phyloP scores from a whole-genome alignment of 2,888 invertebrate species.

The Drosophila mettleri region DNA sequence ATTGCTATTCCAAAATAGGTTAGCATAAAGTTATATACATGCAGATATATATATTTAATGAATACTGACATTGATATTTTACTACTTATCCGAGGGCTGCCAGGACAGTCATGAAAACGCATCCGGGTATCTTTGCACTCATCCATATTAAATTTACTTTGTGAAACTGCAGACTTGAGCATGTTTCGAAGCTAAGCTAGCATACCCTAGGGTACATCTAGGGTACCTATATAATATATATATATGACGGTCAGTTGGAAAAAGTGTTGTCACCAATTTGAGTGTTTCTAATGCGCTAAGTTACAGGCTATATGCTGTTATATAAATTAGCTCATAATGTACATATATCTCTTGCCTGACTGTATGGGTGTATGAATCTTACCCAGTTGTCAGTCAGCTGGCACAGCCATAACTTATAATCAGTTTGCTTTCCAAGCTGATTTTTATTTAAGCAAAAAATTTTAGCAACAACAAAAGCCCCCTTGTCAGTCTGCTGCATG shows the following conservation, averaged over 20 bases:
- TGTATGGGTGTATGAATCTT: constrained; percentile 63
- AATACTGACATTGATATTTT: no score
- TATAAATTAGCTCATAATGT: constrained; percentile 14
- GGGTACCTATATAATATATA: background rate
- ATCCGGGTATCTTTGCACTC: background rate
- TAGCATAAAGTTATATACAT: background rate
- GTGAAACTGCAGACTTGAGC: background rate
- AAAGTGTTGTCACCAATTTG: constrained; percentile 35
- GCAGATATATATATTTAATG: background rate
- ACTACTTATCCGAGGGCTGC: background rate
- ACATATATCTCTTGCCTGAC: constrained; percentile 12
- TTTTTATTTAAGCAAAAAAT: constrained; percentile 42
- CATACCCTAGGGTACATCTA: background rate
- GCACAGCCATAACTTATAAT: constrained; percentile 78
- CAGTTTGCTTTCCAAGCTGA: constrained; percentile 70
- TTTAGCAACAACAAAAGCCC: constrained; percentile 36
- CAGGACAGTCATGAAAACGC: no score
- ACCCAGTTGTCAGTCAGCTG: constrained; percentile 73
- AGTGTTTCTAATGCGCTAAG: constrained; percentile 27
- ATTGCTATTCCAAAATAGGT: background rate
- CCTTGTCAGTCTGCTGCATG: constrained; percentile 61
- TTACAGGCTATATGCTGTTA: constrained; percentile 39
- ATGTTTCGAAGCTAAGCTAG: background rate
- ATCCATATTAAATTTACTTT: background rate
- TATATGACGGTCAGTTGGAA: constrained; percentile 24